Evolutionary conservation across 1,140 invertebrate species (phyloP).

Genomic region (Ceratosolen solmsi): DNA sequence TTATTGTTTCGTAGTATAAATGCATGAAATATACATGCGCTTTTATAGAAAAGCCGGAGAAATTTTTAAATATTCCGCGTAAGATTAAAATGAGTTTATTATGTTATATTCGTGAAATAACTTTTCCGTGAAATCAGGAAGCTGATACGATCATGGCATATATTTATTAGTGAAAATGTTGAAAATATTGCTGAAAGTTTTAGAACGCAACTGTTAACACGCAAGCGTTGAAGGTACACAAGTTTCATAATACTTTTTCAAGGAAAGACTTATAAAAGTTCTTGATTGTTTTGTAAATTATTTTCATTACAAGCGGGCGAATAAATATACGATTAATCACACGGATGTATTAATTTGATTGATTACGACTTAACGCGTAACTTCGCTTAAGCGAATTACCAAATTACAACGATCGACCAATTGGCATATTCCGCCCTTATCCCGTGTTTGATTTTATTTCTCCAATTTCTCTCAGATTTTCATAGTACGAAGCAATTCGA

Average conservation of each 20-base stretch:
- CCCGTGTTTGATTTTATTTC: too few relatives aligned
- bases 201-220: background rate
- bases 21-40: too few relatives aligned
- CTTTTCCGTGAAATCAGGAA: constrained; percentile 29
- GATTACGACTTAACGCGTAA: too few relatives aligned
- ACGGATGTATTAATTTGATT: too few relatives aligned
- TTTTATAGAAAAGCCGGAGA: background rate
- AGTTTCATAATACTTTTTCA: constrained; percentile 16
- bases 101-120: constrained; percentile 10
- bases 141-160: constrained; percentile 25
- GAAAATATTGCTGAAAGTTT: constrained; percentile 30
- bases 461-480: too few relatives aligned
- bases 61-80: constrained; percentile 1
- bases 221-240: background rate
- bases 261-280: background rate
- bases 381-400: too few relatives aligned
- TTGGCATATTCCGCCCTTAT: too few relatives aligned
- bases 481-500: too few relatives aligned
- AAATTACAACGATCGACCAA: too few relatives aligned
- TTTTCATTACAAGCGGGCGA: background rate
- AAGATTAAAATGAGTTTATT: background rate
- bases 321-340: too few relatives aligned
- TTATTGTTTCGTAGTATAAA: too few relatives aligned
- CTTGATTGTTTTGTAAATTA: background rate
- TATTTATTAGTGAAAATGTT: constrained; percentile 3